Conservation (phyloP, 2,797 vertebrate species). For the Pseudocheirus occidentalis region DNA sequence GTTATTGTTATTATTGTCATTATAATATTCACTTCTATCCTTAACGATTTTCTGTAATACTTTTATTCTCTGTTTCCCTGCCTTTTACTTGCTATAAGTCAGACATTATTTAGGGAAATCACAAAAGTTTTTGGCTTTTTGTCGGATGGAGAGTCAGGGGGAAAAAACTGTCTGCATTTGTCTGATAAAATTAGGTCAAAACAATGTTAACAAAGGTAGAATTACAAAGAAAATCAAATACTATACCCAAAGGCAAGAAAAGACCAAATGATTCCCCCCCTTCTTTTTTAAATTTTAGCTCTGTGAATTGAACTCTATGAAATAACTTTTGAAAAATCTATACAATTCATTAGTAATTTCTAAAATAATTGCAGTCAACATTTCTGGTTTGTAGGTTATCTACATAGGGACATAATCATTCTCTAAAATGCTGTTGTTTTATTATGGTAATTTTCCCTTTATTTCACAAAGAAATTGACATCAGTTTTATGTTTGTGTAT, state of each 20-base stretch:
- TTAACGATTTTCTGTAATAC: background rate
- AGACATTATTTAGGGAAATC: background rate
- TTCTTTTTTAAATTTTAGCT: conserved; percentile 19
- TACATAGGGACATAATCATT: background rate
- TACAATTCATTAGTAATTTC: background rate
- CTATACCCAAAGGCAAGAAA: background rate
- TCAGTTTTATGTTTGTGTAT: background rate
- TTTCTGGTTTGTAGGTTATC: background rate
- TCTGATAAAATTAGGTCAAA: conserved; percentile 10
- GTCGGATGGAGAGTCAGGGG: background rate
- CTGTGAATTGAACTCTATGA: background rate
- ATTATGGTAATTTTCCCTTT: background rate
- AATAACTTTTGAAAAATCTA: conserved; percentile 9
- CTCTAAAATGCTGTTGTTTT: background rate
- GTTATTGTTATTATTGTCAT: background rate
- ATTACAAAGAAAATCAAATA: background rate
- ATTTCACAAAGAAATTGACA: background rate
- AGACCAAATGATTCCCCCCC: background rate
- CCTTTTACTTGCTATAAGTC: background rate
- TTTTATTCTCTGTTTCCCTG: background rate
- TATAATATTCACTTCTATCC: background rate
- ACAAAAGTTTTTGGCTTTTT: background rate
- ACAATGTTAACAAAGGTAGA: background rate
- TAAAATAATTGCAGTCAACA: conserved; percentile 10
- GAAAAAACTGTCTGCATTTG: background rate